Base-by-base conservation (phyloP, 2,888 invertebrate genomes). In the Frankliniella intonsa region DNA sequence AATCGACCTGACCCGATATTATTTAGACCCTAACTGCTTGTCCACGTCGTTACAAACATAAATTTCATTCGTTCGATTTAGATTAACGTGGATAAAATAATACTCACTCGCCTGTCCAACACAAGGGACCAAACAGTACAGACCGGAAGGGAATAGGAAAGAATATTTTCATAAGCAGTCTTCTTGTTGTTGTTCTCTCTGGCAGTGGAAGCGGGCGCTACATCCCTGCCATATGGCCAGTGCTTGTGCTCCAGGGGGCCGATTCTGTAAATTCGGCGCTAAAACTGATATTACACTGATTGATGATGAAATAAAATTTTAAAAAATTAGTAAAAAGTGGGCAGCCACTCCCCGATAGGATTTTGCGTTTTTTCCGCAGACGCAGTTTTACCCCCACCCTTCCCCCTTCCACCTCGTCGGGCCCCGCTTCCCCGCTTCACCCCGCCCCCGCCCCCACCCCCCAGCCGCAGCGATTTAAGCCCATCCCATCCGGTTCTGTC, bases 41-140 rank as follows among this genome's bases (percentile, higher is more conserved):
- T 76, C 3, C 25, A 76, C 3, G 25, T 3, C 0, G 9, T 76
- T 76, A 25, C 10, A 76, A 9, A 25, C 69, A 2, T 12, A 25
- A 76, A 25, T 25, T 25, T 25, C n/a, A 76, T 19, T 62, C 7
- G 3, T 19, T 19, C n/a, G n/a, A 19, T 8, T 19, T n/a, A 7
- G 69, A 76, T 76, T 22, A 5, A 10, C 0, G 0, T 11, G 12
- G 69, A 76, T 76, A 25, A 11, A 22, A 25, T 2, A 11, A 76
- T 76, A 76, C 69, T 76, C 25, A 76, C 69, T 76, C 22, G 69
- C 69, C 69, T 76, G 10, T 62, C 22, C 69, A 76, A 76, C 69
- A 76, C 69, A 11, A 76, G 69, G 69, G 22, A 76, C 69, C 69
- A 76, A 76, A 76, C 69, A n/a, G 69, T 76, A 76, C 69, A 76